Evolutionary conservation across 2,113 vertebrate species (phyloP).

Genomic region (Bucco capensis): DNA sequence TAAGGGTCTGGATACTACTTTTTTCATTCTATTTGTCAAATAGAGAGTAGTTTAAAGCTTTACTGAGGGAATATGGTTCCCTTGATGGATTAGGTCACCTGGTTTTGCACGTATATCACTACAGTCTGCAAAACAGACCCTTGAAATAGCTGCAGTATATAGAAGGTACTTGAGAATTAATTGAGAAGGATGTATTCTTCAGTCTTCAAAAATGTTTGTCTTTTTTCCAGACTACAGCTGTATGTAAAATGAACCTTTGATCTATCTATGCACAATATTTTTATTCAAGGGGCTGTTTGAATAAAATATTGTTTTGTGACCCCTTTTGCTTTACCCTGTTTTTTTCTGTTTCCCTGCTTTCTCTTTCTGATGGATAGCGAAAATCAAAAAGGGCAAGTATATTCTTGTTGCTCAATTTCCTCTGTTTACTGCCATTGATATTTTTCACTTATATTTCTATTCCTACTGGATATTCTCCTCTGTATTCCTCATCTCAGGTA

Average conservation of each 20-base stretch:
- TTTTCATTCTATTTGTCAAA: neutral
- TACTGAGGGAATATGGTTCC: conserved; percentile 2
- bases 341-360: conserved; percentile 83
- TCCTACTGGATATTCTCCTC: conserved; percentile 71
- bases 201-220: conserved; percentile 67
- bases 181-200: conserved; percentile 30
- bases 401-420: conserved; percentile 77
- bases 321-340: conserved; percentile 82
- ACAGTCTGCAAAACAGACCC: conserved; percentile 53
- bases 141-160: conserved; percentile 68
- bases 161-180: conserved; percentile 55
- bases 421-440: conserved; percentile 69
- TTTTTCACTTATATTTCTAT: conserved; percentile 64
- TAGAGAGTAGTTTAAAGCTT: neutral
- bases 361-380: conserved; percentile 80
- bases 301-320: conserved; percentile 87
- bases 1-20: conserved; percentile 66
- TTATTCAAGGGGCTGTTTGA: conserved; percentile 84
- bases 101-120: neutral
- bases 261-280: conserved; percentile 84
- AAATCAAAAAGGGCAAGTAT: conserved; percentile 89
- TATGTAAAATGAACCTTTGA: conserved; percentile 76
- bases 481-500: conserved; percentile 65
- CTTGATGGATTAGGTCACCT: neutral
- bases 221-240: conserved; percentile 68